Evolutionary conservation across 2,888 invertebrate species (phyloP).

Genomic region (Scelioninae gen. 1): DNA sequence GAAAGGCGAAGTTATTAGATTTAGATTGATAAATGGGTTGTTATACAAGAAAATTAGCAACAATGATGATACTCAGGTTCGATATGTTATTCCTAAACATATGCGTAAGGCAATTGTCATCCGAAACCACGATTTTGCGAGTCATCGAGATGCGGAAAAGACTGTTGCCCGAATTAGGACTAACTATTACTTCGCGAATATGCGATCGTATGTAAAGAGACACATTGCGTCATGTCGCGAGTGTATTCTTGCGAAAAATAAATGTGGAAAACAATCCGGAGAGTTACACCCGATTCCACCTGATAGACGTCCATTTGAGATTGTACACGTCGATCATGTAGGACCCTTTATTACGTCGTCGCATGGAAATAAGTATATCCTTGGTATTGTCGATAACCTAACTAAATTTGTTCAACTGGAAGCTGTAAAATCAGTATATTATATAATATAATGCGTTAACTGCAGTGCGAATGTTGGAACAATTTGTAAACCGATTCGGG

Average conservation of each 20-base stretch:
- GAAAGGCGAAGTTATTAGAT: conserved; percentile 23
- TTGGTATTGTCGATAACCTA: conserved; percentile 70
- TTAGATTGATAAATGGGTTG: conserved; percentile 37
- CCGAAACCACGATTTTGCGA: conserved; percentile 29
- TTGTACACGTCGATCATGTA: conserved; percentile 71
- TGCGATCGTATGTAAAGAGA: conserved; percentile 63
- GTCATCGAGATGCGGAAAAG: conserved; percentile 69
- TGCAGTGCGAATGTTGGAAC: conserved; percentile 27
- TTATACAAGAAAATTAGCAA: conserved; percentile 33
- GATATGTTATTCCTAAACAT: conserved; percentile 14
- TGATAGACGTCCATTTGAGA: conserved; percentile 4
- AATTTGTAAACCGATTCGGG: neutral
- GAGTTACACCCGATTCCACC: conserved; percentile 71
- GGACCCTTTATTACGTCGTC: conserved; percentile 68
- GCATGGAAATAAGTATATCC: conserved; percentile 66
- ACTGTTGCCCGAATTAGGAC: conserved; percentile 51
- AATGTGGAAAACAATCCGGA: conserved; percentile 67
- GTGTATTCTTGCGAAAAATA: conserved; percentile 67
- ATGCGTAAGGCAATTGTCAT: conserved; percentile 51
- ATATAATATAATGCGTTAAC: conserved; percentile 18
- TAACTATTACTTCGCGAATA: conserved; percentile 67
- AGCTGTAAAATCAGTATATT: conserved; percentile 17
- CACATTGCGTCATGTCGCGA: conserved; percentile 70
- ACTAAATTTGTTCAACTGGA: conserved; percentile 65
- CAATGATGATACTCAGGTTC: neutral